These are phyloP conservation scores for Girardinus metallicus DNA, from an alignment of 2,797 vertebrate species.

Conservation along the genomic window DNA sequence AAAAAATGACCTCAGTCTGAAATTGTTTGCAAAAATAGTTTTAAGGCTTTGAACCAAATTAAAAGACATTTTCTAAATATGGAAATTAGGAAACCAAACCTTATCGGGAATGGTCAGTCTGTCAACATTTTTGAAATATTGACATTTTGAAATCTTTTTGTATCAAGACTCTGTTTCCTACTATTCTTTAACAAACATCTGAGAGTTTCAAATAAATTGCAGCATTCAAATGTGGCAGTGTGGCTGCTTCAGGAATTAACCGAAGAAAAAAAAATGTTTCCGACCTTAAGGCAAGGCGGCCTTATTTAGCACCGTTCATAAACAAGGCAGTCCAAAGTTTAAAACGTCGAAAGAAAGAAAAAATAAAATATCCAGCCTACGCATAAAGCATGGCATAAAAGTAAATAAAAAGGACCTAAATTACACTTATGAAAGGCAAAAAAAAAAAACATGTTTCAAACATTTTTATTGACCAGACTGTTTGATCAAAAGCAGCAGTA, in stretches of 20 bases:
- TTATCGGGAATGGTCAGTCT: not conserved
- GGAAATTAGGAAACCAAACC: not conserved
- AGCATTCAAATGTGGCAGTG: not conserved
- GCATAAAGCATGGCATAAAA: not conserved
- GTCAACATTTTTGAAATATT: not conserved
- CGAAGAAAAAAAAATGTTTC: rapidly evolving
- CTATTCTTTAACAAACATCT: too few relatives aligned
- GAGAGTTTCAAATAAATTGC: not conserved
- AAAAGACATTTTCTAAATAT: not conserved
- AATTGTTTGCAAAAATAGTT: not conserved
- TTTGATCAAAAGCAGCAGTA: not conserved
- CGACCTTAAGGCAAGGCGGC: not conserved
- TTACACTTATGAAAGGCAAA: not conserved
- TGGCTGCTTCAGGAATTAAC: not conserved
- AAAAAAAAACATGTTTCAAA: not conserved
- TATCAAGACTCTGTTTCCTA: too few relatives aligned
- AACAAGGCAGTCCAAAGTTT: not conserved
- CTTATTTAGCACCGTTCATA: not conserved
- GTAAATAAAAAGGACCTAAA: not conserved
- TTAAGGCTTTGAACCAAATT: not conserved
- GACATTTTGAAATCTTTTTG: too few relatives aligned
- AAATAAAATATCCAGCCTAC: not conserved
- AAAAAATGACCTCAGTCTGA: not conserved
- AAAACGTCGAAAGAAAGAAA: not conserved
- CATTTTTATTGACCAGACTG: not conserved